Evolutionary conservation across 2,113 vertebrate species (phyloP).

Genomic region (Pluvianellus socialis): DNA sequence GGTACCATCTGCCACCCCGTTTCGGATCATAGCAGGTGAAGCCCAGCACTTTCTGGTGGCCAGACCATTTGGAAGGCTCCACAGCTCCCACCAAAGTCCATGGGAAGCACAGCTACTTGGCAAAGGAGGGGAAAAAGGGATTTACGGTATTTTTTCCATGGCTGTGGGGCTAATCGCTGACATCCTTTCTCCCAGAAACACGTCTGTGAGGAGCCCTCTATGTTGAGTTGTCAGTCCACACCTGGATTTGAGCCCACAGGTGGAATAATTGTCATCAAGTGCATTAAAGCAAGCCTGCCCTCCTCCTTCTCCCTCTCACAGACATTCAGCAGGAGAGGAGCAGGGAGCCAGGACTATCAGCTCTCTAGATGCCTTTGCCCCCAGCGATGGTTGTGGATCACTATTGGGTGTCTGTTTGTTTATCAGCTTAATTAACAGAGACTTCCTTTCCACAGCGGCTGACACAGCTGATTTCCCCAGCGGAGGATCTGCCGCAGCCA

Average conservation of each 20-base stretch:
- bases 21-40: neutral
- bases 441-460: slow-evolving; percentile 59
- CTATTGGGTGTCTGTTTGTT: neutral
- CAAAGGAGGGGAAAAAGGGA: accelerated
- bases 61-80: neutral
- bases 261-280: neutral
- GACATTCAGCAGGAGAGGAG: accelerated
- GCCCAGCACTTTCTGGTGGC: neutral
- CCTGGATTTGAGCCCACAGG: neutral
- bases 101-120: neutral
- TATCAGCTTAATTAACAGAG: slow-evolving; percentile 34
- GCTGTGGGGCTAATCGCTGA: neutral
- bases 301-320: neutral
- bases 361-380: neutral
- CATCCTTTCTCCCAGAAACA: neutral
- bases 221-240: accelerated
- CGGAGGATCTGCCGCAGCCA: slow-evolving; percentile 70
- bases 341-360: neutral
- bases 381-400: neutral
- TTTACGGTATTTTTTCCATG: neutral
- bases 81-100: neutral
- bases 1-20: neutral
- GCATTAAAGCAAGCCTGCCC: neutral
- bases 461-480: slow-evolving; percentile 65
- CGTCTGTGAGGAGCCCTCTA: neutral